These are phyloP conservation scores for Bombus waltoni DNA, from an alignment of 1,140 invertebrate genomes.

Conservation along the genomic window DNA sequence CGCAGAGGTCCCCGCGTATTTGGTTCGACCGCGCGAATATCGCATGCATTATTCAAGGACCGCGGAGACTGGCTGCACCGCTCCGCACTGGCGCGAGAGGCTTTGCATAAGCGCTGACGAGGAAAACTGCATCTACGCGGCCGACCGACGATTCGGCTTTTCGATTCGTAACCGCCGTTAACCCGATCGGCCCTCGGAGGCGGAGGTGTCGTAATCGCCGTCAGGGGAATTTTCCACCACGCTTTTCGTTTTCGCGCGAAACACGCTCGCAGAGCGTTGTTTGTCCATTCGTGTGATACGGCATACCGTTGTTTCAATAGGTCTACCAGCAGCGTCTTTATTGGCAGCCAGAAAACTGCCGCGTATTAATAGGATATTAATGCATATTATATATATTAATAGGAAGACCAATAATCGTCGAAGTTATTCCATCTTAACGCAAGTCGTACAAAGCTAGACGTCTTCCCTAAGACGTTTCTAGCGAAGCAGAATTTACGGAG, in stretches of 20 bases:
- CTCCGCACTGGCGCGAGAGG: constrained; percentile 29
- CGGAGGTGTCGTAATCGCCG: constrained; percentile 53
- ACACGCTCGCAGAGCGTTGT: neutral
- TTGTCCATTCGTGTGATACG: neutral
- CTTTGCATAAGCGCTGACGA: constrained; percentile 73
- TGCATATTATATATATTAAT: no score
- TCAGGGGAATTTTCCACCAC: neutral
- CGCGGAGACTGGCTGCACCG: constrained; percentile 58
- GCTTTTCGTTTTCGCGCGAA: neutral
- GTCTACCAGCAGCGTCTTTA: no score
- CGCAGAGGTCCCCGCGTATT: constrained; percentile 23
- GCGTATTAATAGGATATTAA: neutral
- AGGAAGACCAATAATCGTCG: neutral
- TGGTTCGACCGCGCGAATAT: constrained; percentile 67
- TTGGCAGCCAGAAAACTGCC: neutral
- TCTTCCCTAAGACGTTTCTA: neutral
- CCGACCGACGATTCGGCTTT: constrained; percentile 9
- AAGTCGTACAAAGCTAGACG: neutral
- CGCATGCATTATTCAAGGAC: constrained; percentile 75
- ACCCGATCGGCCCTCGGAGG: constrained; percentile 8
- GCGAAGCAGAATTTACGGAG: neutral
- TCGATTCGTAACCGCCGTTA: constrained; percentile 59
- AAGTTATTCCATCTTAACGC: neutral
- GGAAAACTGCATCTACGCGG: constrained; percentile 53
- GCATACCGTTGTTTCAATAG: neutral